Conservation (phyloP, 2,113 vertebrate species). For the Crotalus viridis region DNA sequence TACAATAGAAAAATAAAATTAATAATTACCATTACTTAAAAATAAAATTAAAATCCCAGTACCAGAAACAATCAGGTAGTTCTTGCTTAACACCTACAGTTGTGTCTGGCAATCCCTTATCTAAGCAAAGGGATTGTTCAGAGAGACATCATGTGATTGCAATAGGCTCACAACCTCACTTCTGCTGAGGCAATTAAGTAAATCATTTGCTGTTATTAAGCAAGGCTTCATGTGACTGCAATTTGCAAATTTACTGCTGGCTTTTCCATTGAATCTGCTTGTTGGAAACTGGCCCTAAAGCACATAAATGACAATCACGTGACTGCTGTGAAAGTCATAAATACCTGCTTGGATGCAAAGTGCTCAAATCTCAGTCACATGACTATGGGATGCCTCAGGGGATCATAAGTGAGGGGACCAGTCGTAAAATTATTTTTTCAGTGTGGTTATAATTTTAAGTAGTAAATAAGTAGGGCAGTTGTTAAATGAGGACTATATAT, state of each 20-base stretch:
- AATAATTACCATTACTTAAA: neutral
- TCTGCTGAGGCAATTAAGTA: neutral
- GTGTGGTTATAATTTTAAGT: neutral
- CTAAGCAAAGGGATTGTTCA: neutral
- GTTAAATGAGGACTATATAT: neutral
- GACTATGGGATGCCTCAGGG: neutral
- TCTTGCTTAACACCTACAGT: neutral
- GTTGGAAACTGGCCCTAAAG: neutral
- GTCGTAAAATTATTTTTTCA: neutral
- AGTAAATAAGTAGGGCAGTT: neutral
- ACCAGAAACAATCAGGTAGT: neutral
- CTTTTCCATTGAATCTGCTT: neutral
- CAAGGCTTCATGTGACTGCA: neutral
- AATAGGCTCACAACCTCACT: neutral
- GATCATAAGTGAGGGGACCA: neutral
- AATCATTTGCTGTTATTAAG: neutral
- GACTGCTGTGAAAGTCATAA: neutral
- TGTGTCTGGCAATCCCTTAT: neutral
- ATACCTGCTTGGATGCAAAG: neutral
- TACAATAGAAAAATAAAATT: neutral
- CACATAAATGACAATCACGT: neutral
- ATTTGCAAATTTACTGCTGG: neutral
- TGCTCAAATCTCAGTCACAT: neutral
- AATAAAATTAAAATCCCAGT: neutral
- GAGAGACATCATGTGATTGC: neutral